Evolutionary conservation across 2,113 vertebrate genomes (phyloP).

Genomic region (Haemorhous mexicanus): DNA sequence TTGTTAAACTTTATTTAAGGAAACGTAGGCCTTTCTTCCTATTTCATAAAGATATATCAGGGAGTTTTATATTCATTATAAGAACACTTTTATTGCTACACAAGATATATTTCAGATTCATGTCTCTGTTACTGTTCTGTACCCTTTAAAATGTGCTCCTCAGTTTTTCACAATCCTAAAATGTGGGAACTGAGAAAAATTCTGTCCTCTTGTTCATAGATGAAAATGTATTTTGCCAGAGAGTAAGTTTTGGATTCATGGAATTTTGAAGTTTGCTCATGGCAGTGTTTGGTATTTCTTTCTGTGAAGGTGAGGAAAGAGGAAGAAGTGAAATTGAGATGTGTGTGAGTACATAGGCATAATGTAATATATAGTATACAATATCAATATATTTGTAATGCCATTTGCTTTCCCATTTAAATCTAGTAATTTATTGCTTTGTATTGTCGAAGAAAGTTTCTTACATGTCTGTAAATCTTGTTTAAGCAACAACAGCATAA

Average conservation of each 20-base stretch:
- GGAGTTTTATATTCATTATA: constrained; percentile 10
- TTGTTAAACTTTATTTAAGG: background rate
- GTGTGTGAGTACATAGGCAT: background rate
- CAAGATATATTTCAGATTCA: background rate
- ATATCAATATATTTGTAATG: background rate
- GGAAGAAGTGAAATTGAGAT: background rate
- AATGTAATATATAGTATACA: background rate
- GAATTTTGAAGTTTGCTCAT: background rate
- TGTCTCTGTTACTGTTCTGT: background rate
- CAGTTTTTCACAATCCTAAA: background rate
- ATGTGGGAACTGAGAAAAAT: background rate
- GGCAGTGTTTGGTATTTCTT: background rate
- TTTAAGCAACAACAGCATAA: background rate
- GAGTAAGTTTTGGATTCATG: background rate
- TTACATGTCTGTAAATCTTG: background rate
- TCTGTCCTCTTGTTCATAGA: background rate
- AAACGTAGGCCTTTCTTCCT: background rate
- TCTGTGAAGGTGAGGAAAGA: background rate
- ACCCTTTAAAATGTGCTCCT: background rate
- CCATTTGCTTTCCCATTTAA: background rate
- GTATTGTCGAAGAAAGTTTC: background rate
- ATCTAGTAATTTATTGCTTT: background rate
- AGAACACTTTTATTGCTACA: background rate
- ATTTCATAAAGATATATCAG: background rate
- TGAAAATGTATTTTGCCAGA: background rate